A percentile compares a stretch with the other conserved stretches of the same genome.
These are phyloP conservation scores for Fundulus diaphanus DNA, from an alignment of 2,797 vertebrate species.

Conservation along the genomic window DNA sequence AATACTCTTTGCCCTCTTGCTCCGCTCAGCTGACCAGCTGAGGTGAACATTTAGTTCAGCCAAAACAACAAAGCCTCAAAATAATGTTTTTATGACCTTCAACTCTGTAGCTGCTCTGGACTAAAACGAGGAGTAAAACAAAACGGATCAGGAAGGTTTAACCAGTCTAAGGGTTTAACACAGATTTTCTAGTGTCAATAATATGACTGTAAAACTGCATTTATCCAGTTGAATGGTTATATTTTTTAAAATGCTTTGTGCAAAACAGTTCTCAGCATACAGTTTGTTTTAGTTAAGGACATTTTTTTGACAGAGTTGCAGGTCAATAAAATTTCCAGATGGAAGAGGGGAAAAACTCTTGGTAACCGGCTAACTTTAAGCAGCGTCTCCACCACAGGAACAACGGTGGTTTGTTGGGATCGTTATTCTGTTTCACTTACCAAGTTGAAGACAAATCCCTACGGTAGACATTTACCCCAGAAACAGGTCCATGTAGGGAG, in stretches of 20 bases:
- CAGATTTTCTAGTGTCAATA: not conserved
- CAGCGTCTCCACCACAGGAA: not conserved
- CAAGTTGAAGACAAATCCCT: not conserved
- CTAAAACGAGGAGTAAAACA: not conserved
- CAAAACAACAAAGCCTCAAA: not conserved
- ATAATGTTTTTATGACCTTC: not conserved
- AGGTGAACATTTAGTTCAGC: not conserved
- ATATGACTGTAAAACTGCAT: not conserved
- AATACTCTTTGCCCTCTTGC: slow-evolving; percentile 1
- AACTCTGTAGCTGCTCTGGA: not conserved
- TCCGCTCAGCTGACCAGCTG: not conserved
- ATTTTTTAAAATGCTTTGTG: not conserved
- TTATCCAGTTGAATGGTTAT: not conserved
- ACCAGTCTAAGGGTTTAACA: not conserved
- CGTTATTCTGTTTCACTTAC: not conserved
- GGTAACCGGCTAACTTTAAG: not conserved
- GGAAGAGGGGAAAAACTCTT: not conserved
- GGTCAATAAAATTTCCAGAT: not conserved
- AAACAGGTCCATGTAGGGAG: not conserved
- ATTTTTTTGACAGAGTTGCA: not conserved
- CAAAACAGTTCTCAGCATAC: not conserved
- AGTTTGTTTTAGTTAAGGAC: not conserved
- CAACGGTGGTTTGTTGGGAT: not conserved
- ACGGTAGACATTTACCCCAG: not conserved
- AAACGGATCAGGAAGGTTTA: not conserved